A percentile compares a stretch with the other conserved stretches of the same genome.
These are phyloP conservation scores for Tamias sibiricus DNA, from an alignment of 2,113 vertebrate species.

Conservation along the genomic window DNA sequence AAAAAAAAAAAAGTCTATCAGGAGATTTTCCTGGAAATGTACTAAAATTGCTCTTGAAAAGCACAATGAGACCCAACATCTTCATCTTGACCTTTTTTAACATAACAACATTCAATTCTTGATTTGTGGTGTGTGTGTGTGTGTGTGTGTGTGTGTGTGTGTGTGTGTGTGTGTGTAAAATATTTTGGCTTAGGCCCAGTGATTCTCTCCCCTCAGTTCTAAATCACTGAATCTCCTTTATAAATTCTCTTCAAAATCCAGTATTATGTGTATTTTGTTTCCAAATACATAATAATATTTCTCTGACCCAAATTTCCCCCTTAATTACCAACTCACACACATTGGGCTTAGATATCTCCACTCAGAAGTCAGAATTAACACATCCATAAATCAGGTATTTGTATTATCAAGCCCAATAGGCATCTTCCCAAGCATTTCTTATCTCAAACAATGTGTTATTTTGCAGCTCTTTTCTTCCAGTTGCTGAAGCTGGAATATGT, in stretches of 20 bases:
- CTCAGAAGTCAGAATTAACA: not conserved
- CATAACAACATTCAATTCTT: not conserved
- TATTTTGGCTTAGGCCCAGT: not conserved
- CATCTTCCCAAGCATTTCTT: not conserved
- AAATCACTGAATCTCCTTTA: not conserved
- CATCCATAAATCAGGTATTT: not conserved
- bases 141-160: too few relatives aligned
- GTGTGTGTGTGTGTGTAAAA: not conserved
- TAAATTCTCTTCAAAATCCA: not conserved
- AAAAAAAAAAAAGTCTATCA: not conserved
- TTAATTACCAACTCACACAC: not conserved
- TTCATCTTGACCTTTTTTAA: not conserved
- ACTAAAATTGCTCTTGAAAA: not conserved
- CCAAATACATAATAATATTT: not conserved
- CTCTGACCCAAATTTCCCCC: not conserved
- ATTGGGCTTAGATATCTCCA: too few relatives aligned
- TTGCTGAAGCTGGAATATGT: not conserved
- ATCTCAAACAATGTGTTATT: not conserved
- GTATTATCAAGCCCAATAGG: not conserved
- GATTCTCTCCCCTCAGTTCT: not conserved
- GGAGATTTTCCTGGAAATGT: not conserved
- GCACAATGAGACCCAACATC: not conserved
- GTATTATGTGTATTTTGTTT: not conserved
- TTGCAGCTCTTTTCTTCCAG: not conserved
- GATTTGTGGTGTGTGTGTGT: not conserved